Evolutionary conservation across 2,113 vertebrate species (phyloP).

Genomic region (Seriola quinqueradiata): DNA sequence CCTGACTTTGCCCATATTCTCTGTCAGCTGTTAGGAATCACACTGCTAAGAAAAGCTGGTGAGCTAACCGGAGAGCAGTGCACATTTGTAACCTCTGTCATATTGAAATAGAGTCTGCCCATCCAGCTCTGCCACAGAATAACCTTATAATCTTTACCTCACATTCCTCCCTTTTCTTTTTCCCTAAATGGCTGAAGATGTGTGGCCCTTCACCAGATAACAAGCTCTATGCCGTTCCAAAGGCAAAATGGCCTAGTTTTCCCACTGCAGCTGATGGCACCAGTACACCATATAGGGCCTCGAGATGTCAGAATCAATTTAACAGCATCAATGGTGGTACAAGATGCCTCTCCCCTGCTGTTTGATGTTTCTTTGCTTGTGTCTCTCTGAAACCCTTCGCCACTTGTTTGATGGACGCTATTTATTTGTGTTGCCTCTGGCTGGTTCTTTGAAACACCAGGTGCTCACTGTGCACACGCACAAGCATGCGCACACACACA

Average conservation of each 20-base stretch:
- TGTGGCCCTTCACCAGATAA: conserved; percentile 47
- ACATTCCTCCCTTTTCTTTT: neutral
- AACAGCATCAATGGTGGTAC: conserved; percentile 55
- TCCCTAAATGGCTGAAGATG: conserved; percentile 6
- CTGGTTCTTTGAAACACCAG: conserved; percentile 69
- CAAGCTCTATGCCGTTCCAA: neutral
- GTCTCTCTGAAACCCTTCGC: conserved; percentile 53
- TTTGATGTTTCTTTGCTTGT: conserved; percentile 66
- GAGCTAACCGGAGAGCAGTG: conserved; percentile 17
- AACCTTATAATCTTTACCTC: conserved; percentile 42
- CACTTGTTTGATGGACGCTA: conserved; percentile 59
- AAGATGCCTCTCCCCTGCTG: conserved; percentile 54
- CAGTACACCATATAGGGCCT: conserved; percentile 16
- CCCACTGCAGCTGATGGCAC: conserved; percentile 46
- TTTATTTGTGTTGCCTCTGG: conserved; percentile 63
- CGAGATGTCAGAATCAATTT: conserved; percentile 77
- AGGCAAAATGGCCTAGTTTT: conserved; percentile 55
- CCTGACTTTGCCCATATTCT: conserved; percentile 66
- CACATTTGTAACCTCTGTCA: conserved; percentile 51
- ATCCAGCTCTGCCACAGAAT: conserved; percentile 24
- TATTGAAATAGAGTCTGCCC: conserved; percentile 11
- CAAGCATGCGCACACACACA: conserved; percentile 1
- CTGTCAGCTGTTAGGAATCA: conserved; percentile 59
- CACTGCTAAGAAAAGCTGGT: conserved; percentile 29
- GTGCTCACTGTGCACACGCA: conserved; percentile 38